Base-by-base conservation (phyloP, 1,140 invertebrate species). In the Tetragnatha versicolor region DNA sequence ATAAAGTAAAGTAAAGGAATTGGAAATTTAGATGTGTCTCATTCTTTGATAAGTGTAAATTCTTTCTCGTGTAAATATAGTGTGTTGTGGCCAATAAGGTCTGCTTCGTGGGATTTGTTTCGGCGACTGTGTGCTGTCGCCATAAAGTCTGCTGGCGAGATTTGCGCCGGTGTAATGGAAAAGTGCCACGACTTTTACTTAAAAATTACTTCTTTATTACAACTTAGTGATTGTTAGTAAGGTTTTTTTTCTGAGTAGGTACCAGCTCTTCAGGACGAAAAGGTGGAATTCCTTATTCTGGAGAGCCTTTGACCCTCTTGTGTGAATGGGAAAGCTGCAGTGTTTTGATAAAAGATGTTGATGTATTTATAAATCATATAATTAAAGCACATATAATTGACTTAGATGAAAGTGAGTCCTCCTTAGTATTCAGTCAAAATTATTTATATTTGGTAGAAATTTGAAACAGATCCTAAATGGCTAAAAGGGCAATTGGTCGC, bases 241-340 rank as follows among this genome's bases (percentile, higher is more conserved):
- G n/a, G n/a, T n/a, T n/a, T 3, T 3, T 20, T 47, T 47, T 47
- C 12, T 47, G 20, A 47, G 20, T 17, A 42, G 17, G 17, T 14
- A 37, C 33, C 14, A 12, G 4, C 3, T 14, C 20, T 39, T 35
- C 20, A 31, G n/a, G 58, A 39, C n/a, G 60, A 70, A 33, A 25
- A 17, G n/a, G 66, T 79, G n/a, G n/a, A n/a, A n/a, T n/a, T 27
- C 14, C 20, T 22, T 79, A 37, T 49, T 31, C 77, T 27, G 9
- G 9, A 6, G 77, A 79, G 61, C 27, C 25, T 1, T 35, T 79
- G 9, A 47, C 29, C 12, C 29, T 79, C 20, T 10, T 47, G 25
- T 79, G 77, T 61, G 77, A 79, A 70, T 79, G 65, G 65, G 66
- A 79, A 63, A 35, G 35, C 1, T 79, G 77, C 39, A 17, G 22